Evolutionary conservation across 2,113 vertebrate species (phyloP).

Genomic region (Taxidea taxus): DNA sequence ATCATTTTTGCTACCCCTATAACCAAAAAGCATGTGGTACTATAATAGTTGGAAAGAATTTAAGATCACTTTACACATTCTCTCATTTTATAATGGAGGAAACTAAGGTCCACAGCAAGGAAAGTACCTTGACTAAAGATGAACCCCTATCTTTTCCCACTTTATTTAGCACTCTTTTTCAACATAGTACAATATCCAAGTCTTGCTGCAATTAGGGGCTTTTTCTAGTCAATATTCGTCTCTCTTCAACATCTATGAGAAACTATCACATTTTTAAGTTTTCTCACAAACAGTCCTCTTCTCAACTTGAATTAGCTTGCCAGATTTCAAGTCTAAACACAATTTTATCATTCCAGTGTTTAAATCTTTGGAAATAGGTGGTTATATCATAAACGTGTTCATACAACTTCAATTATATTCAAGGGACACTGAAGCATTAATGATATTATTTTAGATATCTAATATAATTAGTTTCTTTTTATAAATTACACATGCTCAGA

Average conservation of each 20-base stretch:
- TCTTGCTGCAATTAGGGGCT: too few species aligned
- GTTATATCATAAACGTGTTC: not conserved
- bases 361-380: not conserved
- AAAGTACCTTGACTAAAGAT: not conserved
- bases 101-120: not conserved
- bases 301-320: not conserved
- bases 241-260: not conserved
- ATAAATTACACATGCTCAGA: constrained; percentile 13
- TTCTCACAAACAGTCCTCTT: not conserved
- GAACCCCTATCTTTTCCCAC: not conserved
- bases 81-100: not conserved
- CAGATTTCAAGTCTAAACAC: constrained; percentile 18
- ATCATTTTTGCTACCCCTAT: not conserved
- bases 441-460: not conserved
- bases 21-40: not conserved
- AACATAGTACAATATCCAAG: too few species aligned
- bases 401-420: not conserved
- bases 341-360: not conserved
- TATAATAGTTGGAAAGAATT: not conserved
- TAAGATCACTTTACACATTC: not conserved
- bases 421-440: not conserved
- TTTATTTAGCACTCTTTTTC: not conserved
- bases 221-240: not conserved
- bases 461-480: constrained; percentile 40
- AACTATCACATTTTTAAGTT: not conserved